Evolutionary conservation across 2,888 invertebrate species (phyloP).

Genomic region (Cotesia congregata): DNA sequence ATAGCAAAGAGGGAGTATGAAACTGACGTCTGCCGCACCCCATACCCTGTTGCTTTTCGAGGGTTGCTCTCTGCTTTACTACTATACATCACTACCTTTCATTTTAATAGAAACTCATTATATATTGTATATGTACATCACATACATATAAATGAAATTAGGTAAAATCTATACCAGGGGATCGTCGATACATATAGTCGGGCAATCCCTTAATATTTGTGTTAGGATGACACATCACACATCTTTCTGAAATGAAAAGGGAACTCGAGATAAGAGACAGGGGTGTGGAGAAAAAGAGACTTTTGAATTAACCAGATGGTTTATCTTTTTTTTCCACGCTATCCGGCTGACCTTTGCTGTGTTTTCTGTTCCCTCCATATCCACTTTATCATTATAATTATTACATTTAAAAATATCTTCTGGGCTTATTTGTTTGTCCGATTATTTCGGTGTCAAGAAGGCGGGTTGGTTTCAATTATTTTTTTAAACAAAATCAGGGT

Average conservation of each 20-base stretch:
- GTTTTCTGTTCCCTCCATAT: not conserved
- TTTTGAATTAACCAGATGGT: not conserved
- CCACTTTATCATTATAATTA: not conserved
- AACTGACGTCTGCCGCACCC: not conserved
- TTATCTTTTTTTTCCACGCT: not conserved
- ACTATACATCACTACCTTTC: not conserved
- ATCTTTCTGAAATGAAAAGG: not conserved
- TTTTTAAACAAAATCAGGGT: slow-evolving; percentile 8
- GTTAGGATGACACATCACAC: not conserved
- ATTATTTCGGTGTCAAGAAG: not conserved
- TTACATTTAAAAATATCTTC: not conserved
- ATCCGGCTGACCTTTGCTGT: not conserved
- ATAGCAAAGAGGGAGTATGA: not conserved
- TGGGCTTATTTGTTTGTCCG: not conserved
- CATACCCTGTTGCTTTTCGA: not conserved
- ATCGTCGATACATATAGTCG: not conserved
- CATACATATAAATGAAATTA: not conserved
- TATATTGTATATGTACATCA: not conserved
- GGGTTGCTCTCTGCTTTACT: not conserved
- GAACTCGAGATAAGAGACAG: not conserved
- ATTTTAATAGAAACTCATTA: not conserved
- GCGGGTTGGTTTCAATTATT: not conserved
- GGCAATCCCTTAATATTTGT: not conserved
- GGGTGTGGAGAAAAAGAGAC: not conserved
- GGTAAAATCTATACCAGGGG: not conserved